phyloP scores from a whole-genome alignment of 2,797 vertebrate species.

The Sebastes elongatus region DNA sequence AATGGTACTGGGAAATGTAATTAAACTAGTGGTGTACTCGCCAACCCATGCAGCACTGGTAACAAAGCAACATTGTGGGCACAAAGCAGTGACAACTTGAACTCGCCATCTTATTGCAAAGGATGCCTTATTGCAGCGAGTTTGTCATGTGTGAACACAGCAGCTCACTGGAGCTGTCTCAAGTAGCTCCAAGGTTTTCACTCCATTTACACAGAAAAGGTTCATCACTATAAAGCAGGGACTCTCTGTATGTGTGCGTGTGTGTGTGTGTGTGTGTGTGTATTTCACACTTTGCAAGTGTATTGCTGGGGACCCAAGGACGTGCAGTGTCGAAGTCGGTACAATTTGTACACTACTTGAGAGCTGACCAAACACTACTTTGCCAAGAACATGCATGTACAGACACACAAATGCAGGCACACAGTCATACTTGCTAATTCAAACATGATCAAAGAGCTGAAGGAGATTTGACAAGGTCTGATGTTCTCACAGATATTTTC shows the following conservation, averaged over 20 bases:
- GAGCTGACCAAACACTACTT: too few relatives aligned
- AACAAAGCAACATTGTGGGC: background rate
- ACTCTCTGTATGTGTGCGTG: background rate
- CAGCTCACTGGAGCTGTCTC: background rate
- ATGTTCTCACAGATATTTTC: conserved; percentile 18
- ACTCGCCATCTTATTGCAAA: background rate
- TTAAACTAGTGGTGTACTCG: background rate
- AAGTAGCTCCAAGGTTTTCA: background rate
- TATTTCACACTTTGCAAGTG: background rate
- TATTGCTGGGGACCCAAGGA: background rate
- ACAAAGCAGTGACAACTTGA: background rate
- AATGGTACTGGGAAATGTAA: background rate
- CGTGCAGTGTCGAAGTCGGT: background rate
- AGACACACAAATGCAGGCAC: background rate
- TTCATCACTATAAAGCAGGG: background rate
- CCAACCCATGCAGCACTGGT: background rate
- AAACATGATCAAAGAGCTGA: conserved; percentile 17
- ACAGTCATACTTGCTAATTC: conserved; percentile 3
- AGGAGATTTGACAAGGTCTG: conserved; percentile 7
- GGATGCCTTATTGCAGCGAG: background rate
- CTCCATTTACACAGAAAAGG: background rate
- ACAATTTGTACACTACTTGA: background rate
- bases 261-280: too few relatives aligned
- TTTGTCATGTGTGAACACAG: background rate
- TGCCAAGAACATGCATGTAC: background rate